These are phyloP conservation scores for Exephanes ischioxanthus DNA, from an alignment of 2,888 invertebrate genomes.

Conservation along the genomic window DNA sequence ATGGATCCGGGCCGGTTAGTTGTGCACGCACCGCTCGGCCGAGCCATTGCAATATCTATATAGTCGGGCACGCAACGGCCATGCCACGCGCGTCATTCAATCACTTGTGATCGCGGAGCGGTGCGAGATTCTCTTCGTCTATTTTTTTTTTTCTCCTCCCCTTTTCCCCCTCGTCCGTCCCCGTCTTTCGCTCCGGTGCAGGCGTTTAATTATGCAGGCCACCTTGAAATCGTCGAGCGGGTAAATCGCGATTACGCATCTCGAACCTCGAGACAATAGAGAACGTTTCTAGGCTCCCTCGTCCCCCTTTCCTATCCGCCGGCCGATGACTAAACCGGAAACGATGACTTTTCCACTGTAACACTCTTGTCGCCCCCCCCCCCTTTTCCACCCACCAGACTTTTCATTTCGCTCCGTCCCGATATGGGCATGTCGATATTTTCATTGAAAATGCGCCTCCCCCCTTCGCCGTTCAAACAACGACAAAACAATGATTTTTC, in stretches of 20 bases:
- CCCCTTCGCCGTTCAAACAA: not conserved
- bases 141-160: conserved; percentile 45
- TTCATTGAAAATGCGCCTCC: conserved; percentile 2
- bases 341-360: conserved; percentile 66
- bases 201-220: conserved; percentile 71
- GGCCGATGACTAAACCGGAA: conserved; percentile 69
- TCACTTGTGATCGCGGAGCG: conserved; percentile 42
- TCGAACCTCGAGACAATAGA: conserved; percentile 68
- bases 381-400: conserved; percentile 18
- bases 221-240: conserved; percentile 70
- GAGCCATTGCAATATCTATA: not conserved
- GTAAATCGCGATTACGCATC: conserved; percentile 72
- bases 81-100: conserved; percentile 48
- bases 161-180: conserved; percentile 21
- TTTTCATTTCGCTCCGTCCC: conserved; percentile 20
- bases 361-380: conserved; percentile 31
- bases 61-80: not conserved
- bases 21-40: conserved; percentile 32
- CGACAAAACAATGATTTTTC: conserved; percentile 2
- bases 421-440: not conserved
- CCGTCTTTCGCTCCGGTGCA: conserved; percentile 30
- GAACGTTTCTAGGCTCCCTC: conserved; percentile 58
- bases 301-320: conserved; percentile 1
- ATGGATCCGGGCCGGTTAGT: conserved; percentile 29
- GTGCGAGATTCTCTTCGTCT: conserved; percentile 40